phyloP scores from a whole-genome alignment of 2,113 vertebrate species.

The Sminthopsis crassicaudata region DNA sequence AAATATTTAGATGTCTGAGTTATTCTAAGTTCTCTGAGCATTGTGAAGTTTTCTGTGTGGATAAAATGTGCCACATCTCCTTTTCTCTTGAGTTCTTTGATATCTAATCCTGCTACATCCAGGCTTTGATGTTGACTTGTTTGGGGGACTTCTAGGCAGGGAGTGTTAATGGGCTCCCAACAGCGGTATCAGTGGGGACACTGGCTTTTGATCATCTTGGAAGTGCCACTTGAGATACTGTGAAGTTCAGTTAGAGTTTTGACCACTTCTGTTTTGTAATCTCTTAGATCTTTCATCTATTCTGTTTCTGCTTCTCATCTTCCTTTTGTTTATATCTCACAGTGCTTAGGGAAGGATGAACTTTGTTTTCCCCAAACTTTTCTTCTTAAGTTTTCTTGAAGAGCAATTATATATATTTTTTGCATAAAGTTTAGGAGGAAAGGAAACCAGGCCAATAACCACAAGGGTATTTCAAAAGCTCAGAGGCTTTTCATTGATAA shows the following conservation, averaged over 20 bases:
- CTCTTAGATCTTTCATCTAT: constrained; percentile 61
- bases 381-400: constrained; percentile 43
- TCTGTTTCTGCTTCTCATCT: constrained; percentile 52
- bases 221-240: constrained; percentile 49
- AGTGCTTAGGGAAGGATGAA: constrained; percentile 40
- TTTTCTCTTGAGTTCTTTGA: constrained; percentile 52
- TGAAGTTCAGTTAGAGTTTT: constrained; percentile 49
- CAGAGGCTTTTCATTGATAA: constrained; percentile 39
- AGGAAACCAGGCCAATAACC: neutral
- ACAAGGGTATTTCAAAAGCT: neutral
- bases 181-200: constrained; percentile 45
- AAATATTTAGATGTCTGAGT: neutral
- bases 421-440: constrained; percentile 29
- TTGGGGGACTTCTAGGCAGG: constrained; percentile 68
- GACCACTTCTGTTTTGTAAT: constrained; percentile 61
- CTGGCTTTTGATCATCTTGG: constrained; percentile 70
- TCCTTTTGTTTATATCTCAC: constrained; percentile 48
- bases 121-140: constrained; percentile 58
- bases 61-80: constrained; percentile 37
- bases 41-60: neutral
- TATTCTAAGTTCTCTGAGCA: neutral
- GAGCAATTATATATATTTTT: constrained; percentile 19
- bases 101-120: constrained; percentile 42
- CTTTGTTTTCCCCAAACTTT: constrained; percentile 41
- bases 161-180: constrained; percentile 66